Evolutionary conservation across 2,113 vertebrate species (phyloP).

Genomic region (Peromyscus maniculatus): DNA sequence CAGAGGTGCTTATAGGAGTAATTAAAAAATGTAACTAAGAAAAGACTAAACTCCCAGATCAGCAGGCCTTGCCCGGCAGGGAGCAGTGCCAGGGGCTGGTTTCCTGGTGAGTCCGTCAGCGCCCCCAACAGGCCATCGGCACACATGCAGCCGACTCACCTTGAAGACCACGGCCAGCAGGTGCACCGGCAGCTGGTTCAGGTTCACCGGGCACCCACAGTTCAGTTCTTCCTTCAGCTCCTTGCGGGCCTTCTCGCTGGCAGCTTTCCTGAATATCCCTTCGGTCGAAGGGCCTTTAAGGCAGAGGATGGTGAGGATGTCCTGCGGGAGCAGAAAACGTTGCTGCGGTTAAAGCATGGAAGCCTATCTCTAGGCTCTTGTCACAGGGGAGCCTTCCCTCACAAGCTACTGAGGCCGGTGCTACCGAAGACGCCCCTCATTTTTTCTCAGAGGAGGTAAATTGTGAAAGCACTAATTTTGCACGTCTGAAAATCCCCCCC

Average conservation of each 20-base stretch:
- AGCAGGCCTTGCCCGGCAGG: not conserved
- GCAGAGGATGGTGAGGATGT: slow-evolving; percentile 92
- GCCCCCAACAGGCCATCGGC: fast-evolving
- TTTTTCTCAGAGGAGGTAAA: not conserved
- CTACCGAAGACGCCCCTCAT: not conserved
- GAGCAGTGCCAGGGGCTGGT: too few species aligned
- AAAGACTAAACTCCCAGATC: not conserved
- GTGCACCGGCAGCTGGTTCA: slow-evolving; percentile 90
- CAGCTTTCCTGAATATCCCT: slow-evolving; percentile 95
- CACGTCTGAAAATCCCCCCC: not conserved
- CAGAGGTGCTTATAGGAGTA: not conserved
- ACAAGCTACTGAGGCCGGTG: not conserved
- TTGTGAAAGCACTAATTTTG: not conserved
- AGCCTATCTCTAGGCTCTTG: too few species aligned
- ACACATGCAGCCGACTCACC: slow-evolving; percentile 82
- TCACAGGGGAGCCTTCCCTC: not conserved
- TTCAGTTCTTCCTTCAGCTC: slow-evolving; percentile 94
- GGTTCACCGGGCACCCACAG: slow-evolving; percentile 87
- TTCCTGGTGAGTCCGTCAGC: not conserved
- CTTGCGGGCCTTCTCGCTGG: slow-evolving; percentile 93
- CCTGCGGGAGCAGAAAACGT: slow-evolving; percentile 84
- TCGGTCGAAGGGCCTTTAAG: slow-evolving; percentile 93
- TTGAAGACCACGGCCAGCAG: slow-evolving; percentile 95
- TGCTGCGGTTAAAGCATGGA: not conserved
- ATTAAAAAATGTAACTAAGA: not conserved